phyloP scores from a whole-genome alignment of 2,113 vertebrate genomes.

The Thalassoma bifasciatum region DNA sequence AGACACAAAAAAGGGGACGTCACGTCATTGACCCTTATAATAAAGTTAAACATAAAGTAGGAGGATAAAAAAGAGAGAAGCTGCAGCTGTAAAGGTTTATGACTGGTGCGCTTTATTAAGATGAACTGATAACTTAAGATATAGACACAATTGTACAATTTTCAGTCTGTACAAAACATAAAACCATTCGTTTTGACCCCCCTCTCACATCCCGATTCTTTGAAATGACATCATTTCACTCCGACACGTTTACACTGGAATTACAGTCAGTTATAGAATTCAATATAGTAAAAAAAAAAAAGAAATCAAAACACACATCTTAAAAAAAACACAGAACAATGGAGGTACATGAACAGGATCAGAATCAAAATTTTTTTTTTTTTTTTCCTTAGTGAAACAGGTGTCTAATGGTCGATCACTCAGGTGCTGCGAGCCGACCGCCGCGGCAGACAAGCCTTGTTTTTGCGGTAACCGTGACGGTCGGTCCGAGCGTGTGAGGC shows the following conservation, averaged over 20 bases:
- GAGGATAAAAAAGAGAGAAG: too few relatives aligned
- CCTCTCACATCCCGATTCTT: conserved; percentile 57
- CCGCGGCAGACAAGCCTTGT: too few relatives aligned
- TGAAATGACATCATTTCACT: conserved; percentile 70
- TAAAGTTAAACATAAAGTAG: too few relatives aligned
- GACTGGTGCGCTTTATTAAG: conserved; percentile 82
- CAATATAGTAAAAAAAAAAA: conserved; percentile 63
- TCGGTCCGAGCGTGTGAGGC: too few relatives aligned
- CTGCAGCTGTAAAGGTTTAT: conserved; percentile 64
- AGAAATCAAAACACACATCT: conserved; percentile 54
- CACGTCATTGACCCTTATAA: too few relatives aligned
- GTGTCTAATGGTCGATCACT: too few relatives aligned
- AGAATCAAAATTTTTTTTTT: too few relatives aligned
- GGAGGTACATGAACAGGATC: too few relatives aligned
- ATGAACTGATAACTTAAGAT: conserved; percentile 83
- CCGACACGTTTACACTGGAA: conserved; percentile 68
- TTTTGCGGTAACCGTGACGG: too few relatives aligned
- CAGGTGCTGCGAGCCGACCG: too few relatives aligned
- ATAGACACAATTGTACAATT: conserved; percentile 83
- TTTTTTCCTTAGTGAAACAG: too few relatives aligned
- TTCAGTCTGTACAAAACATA: conserved; percentile 82
- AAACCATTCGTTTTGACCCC: conserved; percentile 67
- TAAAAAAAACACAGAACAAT: conserved; percentile 47
- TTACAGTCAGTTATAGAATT: conserved; percentile 76
- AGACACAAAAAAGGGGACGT: too few relatives aligned